Evolutionary conservation across 2,797 vertebrate genomes (phyloP).

Genomic region (Spheniscus humboldti): DNA sequence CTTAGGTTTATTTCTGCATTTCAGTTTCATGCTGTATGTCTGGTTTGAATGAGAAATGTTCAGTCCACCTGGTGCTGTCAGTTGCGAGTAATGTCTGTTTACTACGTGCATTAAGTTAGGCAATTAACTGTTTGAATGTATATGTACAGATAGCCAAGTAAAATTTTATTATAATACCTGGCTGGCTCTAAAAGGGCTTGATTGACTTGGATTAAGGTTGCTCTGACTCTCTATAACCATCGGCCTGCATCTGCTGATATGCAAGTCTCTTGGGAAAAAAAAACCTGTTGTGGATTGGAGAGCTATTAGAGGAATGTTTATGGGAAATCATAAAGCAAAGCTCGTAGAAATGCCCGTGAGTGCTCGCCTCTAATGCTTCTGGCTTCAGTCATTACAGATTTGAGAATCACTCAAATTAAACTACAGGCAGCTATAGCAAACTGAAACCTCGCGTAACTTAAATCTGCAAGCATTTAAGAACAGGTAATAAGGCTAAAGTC

Average conservation of each 20-base stretch:
- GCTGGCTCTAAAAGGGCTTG: background rate
- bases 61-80: conserved; percentile 27
- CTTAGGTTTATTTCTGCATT: background rate
- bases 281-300: background rate
- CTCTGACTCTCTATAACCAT: background rate
- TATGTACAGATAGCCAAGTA: background rate
- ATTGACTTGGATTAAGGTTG: background rate
- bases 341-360: background rate
- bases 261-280: background rate
- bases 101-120: background rate
- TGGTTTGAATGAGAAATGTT: conserved; percentile 33
- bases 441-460: background rate
- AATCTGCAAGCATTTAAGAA: background rate
- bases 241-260: background rate
- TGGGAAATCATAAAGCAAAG: background rate
- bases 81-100: conserved; percentile 10
- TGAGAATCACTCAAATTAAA: background rate
- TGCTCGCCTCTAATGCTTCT: background rate
- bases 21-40: background rate
- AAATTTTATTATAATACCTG: background rate
- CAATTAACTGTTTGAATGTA: conserved; percentile 14
- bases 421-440: background rate
- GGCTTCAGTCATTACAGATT: background rate
- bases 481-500: background rate
- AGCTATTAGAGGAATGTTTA: background rate